These are phyloP conservation scores for Pherbina coryleti DNA, from an alignment of 2,888 invertebrate species.

Conservation along the genomic window DNA sequence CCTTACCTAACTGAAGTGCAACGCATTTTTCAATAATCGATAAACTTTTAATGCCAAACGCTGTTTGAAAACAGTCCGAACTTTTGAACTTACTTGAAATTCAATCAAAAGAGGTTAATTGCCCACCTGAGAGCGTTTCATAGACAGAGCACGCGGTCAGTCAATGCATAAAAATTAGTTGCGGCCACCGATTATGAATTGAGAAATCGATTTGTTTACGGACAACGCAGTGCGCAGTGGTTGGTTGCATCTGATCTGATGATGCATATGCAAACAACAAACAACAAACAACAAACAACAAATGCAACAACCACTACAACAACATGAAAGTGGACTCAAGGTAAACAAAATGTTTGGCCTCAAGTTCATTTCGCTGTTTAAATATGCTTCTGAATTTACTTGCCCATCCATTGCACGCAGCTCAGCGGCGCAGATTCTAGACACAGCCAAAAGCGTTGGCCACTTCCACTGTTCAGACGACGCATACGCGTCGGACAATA, in stretches of 20 bases:
- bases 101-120: not conserved
- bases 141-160: not conserved
- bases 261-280: slow-evolving; percentile 13
- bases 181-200: slow-evolving; percentile 12
- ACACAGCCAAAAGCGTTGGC: not conserved
- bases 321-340: slow-evolving; percentile 2
- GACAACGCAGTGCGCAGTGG: not conserved
- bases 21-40: too few species aligned
- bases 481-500: not conserved
- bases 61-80: too few species aligned
- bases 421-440: not conserved
- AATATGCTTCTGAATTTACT: slow-evolving; percentile 18
- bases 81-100: not conserved
- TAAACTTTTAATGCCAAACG: too few species aligned
- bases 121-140: not conserved
- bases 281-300: not conserved
- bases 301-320: not conserved
- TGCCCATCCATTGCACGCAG: not conserved
- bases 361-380: slow-evolving; percentile 23
- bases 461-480: not conserved
- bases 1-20: too few species aligned
- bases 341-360: slow-evolving; percentile 17
- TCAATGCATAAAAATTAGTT: slow-evolving; percentile 2
- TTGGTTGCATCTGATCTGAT: not conserved
- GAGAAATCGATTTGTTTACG: slow-evolving; percentile 25